phyloP scores from a whole-genome alignment of 2,113 vertebrate species.

The Catagonus wagneri region DNA sequence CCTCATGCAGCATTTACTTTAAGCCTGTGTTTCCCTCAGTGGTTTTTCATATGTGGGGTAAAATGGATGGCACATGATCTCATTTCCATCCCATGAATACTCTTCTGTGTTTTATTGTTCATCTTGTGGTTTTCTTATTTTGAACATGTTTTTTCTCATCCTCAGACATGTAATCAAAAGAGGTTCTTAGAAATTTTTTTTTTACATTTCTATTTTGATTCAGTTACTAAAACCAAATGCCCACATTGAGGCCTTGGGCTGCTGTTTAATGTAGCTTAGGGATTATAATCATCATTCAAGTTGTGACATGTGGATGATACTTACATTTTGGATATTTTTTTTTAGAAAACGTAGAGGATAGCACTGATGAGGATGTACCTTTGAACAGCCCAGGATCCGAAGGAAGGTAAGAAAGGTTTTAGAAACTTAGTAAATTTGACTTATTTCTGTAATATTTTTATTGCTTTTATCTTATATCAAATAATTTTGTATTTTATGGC shows the following conservation, averaged over 20 bases:
- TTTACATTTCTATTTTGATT: not conserved
- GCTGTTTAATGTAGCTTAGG: not conserved
- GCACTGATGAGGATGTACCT: conserved; percentile 96
- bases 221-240: not conserved
- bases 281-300: not conserved
- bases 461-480: not conserved
- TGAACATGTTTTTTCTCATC: not conserved
- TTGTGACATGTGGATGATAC: not conserved
- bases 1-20: not conserved
- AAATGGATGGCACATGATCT: not conserved
- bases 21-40: not conserved
- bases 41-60: not conserved
- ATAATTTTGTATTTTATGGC: conserved; percentile 34
- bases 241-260: not conserved
- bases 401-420: conserved; percentile 90
- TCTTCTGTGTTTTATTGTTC: conserved; percentile 15
- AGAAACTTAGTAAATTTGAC: not conserved
- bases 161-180: not conserved
- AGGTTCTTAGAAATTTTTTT: conserved; percentile 25
- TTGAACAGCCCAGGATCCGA: conserved; percentile 93
- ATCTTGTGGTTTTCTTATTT: conserved; percentile 16
- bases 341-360: conserved; percentile 95
- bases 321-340: conserved; percentile 70
- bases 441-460: not conserved
- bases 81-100: not conserved